Evolutionary conservation across 2,888 invertebrate genomes (phyloP).

Genomic region (Cantharis rustica): DNA sequence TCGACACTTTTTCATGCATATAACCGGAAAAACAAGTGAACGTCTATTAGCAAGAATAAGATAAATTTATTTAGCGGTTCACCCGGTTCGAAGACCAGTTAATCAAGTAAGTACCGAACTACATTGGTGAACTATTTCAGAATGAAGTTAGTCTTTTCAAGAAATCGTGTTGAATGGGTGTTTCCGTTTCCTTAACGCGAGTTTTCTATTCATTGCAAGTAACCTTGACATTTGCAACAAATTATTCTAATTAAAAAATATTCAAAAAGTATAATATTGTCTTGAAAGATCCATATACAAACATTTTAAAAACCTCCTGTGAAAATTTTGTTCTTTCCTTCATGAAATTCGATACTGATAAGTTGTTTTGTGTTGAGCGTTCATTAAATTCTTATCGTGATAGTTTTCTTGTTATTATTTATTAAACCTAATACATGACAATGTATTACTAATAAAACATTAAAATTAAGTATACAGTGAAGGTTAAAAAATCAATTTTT

Average conservation of each 20-base stretch:
- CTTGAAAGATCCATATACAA: background rate
- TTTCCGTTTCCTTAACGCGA: slow-evolving; percentile 19
- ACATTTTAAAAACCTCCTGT: background rate
- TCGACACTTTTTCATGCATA: slow-evolving; percentile 29
- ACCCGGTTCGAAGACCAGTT: slow-evolving; percentile 39
- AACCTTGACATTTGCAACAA: slow-evolving; percentile 10
- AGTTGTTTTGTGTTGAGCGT: background rate
- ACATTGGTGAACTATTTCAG: slow-evolving; percentile 30
- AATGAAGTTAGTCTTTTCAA: slow-evolving; percentile 30
- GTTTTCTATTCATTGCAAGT: slow-evolving; percentile 1
- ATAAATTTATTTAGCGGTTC: slow-evolving; percentile 39
- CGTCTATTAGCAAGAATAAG: slow-evolving; percentile 35
- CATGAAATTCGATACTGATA: background rate
- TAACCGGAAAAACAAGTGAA: slow-evolving; percentile 38
- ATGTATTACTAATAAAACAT: background rate
- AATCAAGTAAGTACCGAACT: slow-evolving; percentile 31
- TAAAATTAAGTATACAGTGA: background rate
- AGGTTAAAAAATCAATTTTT: background rate
- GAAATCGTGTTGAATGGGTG: slow-evolving; percentile 24
- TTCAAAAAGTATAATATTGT: background rate
- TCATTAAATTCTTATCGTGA: slow-evolving; percentile 11
- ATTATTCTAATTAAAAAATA: slow-evolving; percentile 4
- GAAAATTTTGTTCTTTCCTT: background rate
- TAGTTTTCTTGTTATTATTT: slow-evolving; percentile 6
- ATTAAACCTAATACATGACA: background rate